Evolutionary conservation across 2,113 vertebrate species (phyloP).

Genomic region (Melospiza melodia): DNA sequence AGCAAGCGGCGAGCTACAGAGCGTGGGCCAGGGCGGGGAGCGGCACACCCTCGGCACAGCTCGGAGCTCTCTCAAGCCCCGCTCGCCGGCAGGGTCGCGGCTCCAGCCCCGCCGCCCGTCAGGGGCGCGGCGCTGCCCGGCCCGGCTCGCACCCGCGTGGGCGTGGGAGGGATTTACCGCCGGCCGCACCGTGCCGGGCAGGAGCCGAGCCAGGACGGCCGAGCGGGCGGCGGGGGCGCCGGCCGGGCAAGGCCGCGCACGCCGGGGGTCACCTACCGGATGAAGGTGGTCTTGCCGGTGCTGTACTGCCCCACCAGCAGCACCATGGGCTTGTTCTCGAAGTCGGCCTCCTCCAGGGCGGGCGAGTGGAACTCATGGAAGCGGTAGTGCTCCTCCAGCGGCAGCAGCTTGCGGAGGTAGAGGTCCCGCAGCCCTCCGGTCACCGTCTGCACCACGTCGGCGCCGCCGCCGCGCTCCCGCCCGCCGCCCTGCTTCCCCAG

Average conservation of each 20-base stretch:
- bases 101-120: fast-evolving
- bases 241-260: too few species aligned
- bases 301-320: constrained; percentile 97
- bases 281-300: constrained; percentile 98
- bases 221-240: not conserved
- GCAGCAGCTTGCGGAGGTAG: constrained; percentile 91
- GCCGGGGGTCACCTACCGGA: constrained; percentile 67
- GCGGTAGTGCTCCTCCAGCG: constrained; percentile 93
- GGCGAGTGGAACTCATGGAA: constrained; percentile 99
- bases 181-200: not conserved
- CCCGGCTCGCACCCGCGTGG: not conserved
- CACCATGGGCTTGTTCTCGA: constrained; percentile 98
- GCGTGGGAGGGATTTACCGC: not conserved
- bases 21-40: fast-evolving
- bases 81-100: not conserved
- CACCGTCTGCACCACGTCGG: constrained; percentile 92
- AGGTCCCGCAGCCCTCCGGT: constrained; percentile 89
- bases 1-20: not conserved
- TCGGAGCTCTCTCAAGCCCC: fast-evolving
- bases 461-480: constrained; percentile 65
- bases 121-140: not conserved
- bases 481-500: constrained; percentile 81
- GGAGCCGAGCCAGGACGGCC: not conserved
- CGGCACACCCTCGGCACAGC: fast-evolving
- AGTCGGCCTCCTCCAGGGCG: constrained; percentile 94